Evolutionary conservation across 2,113 vertebrate species (phyloP).

Genomic region (Numenius arquata): DNA sequence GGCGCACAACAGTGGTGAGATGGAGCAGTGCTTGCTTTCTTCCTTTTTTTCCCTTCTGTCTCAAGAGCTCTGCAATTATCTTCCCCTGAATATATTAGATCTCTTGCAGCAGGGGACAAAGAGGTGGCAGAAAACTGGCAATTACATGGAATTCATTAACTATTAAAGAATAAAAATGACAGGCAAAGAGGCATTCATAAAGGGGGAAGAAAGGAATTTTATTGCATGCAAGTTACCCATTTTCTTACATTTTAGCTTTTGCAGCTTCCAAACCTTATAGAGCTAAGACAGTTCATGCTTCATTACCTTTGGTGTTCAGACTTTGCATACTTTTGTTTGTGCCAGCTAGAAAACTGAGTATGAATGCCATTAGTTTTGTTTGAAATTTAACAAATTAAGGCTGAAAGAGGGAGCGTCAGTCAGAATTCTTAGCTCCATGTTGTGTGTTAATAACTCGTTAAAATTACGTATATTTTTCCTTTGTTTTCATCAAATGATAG

Average conservation of each 20-base stretch:
- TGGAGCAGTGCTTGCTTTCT: not conserved
- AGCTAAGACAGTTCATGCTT: conserved; percentile 8
- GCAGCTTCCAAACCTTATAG: not conserved
- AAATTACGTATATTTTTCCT: not conserved
- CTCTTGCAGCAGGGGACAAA: conserved; percentile 62
- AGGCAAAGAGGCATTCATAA: conserved; percentile 2
- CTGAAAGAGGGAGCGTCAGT: not conserved
- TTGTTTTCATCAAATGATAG: not conserved
- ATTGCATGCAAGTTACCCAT: not conserved
- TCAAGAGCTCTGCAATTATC: conserved; percentile 65
- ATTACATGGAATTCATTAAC: conserved; percentile 65
- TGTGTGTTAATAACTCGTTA: not conserved
- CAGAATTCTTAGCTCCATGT: not conserved
- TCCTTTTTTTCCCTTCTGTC: conserved; percentile 27
- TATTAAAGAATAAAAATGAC: conserved; percentile 58
- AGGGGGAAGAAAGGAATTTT: not conserved
- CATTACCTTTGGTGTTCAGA: conserved; percentile 7
- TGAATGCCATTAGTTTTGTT: not conserved
- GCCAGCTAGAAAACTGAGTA: not conserved
- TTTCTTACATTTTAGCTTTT: conserved; percentile 30
- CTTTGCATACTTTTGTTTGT: not conserved
- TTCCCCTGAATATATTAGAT: conserved; percentile 66
- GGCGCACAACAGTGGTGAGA: conserved; percentile 96
- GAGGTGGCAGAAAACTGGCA: conserved; percentile 54
- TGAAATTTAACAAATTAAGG: conserved; percentile 22